phyloP scores from a whole-genome alignment of 2,113 vertebrate genomes.

The human (Homo sapiens) region GRCh38 chr13:44133501-44134000 shows the following conservation, averaged over 20 bases:
- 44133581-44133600: background rate
- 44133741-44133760: background rate
- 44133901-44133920: background rate
- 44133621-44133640: background rate
- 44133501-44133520: background rate
- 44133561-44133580: background rate
- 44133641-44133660: background rate
- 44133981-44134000: background rate
- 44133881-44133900: background rate
- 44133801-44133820: background rate
- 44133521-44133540: background rate
- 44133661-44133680: background rate
- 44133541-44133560: background rate
- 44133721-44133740: background rate
- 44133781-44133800: background rate
- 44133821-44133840: background rate
- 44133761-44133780: fast-evolving
- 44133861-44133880: background rate
- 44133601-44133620: background rate
- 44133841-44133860: background rate
- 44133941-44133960: background rate
- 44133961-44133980: background rate
- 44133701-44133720: background rate
- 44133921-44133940: background rate
- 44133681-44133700: background rate